Evolutionary conservation across 2,888 invertebrate genomes (phyloP).

Genomic region (Phengaris arion): DNA sequence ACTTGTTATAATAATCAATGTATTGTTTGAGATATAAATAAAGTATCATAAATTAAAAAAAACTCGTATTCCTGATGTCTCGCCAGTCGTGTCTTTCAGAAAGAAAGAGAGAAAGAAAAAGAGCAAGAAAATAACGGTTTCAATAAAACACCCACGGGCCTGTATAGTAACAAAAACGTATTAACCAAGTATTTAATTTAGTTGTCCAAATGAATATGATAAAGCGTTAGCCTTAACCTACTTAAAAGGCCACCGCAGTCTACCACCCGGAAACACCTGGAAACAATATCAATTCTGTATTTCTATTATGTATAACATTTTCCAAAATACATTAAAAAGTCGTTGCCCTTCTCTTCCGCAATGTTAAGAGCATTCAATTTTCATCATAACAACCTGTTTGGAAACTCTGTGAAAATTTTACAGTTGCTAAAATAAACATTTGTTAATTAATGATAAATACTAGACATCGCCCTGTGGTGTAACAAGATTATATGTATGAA

Average conservation of each 20-base stretch:
- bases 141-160: not conserved
- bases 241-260: constrained; percentile 6
- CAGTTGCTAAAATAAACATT: no score
- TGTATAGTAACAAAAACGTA: constrained; percentile 31
- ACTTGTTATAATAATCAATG: not conserved
- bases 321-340: constrained; percentile 4
- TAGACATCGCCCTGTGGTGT: not conserved
- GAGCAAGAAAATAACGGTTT: no score
- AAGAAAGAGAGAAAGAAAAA: no score
- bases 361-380: not conserved
- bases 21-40: no score
- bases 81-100: no score
- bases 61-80: no score
- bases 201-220: constrained; percentile 19
- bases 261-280: constrained; percentile 1
- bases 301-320: not conserved
- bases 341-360: not conserved
- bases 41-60: no score
- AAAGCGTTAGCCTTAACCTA: constrained; percentile 13
- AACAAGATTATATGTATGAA: no score
- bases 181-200: constrained; percentile 4
- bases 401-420: no score
- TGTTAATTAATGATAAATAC: no score
- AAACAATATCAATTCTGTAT: not conserved
- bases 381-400: not conserved